Evolutionary conservation across 2,888 invertebrate species (phyloP).

Genomic region (Tiphia femorata): DNA sequence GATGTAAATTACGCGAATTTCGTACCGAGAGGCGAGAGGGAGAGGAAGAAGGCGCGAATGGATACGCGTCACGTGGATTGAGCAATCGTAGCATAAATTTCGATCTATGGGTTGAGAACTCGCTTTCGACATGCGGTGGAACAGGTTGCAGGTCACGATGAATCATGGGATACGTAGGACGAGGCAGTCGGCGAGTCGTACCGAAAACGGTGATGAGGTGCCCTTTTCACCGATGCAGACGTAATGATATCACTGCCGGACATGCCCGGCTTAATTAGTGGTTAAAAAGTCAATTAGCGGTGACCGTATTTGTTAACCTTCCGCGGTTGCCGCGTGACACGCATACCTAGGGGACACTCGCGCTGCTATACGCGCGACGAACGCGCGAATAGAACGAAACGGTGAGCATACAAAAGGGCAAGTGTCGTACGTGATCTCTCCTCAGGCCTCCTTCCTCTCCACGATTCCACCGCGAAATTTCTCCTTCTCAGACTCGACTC

Average conservation of each 20-base stretch:
- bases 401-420: conserved; percentile 25
- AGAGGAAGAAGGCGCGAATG: too few species aligned
- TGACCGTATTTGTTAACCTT: conserved; percentile 59
- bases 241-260: conserved; percentile 37
- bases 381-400: conserved; percentile 25
- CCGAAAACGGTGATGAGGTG: not conserved
- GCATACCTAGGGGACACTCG: conserved; percentile 44
- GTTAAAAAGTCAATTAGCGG: conserved; percentile 62
- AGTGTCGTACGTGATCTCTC: conserved; percentile 28
- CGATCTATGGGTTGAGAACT: too few species aligned
- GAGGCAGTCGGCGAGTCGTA: too few species aligned
- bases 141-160: not conserved
- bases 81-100: too few species aligned
- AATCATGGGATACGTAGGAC: not conserved
- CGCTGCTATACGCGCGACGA: conserved; percentile 8
- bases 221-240: conserved; percentile 10
- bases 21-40: too few species aligned
- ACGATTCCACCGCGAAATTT: too few species aligned
- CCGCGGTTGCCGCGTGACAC: conserved; percentile 43
- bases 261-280: conserved; percentile 54
- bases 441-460: not conserved
- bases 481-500: not conserved
- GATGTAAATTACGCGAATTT: too few species aligned
- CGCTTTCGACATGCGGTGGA: too few species aligned
- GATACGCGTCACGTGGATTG: too few species aligned